Conservation (phyloP, 2,797 vertebrate genomes). For the Syngnathus rostellatus region DNA sequence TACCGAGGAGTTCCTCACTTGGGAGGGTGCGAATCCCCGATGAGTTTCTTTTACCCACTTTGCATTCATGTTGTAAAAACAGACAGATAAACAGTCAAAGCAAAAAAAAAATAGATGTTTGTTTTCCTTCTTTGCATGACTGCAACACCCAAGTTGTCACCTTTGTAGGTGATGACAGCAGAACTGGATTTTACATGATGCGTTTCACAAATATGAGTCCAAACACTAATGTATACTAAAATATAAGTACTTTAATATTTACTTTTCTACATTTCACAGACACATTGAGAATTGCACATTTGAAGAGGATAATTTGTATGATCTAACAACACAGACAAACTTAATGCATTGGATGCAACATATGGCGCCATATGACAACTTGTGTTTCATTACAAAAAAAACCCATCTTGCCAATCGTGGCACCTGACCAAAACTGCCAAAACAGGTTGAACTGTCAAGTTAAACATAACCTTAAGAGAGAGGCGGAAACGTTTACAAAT, state of each 20-base stretch:
- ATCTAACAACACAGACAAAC: background rate
- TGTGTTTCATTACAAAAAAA: background rate
- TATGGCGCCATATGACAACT: background rate
- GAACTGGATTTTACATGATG: background rate
- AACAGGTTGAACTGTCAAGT: background rate
- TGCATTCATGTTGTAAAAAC: background rate
- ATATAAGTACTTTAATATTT: conserved; percentile 72
- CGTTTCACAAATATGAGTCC: background rate
- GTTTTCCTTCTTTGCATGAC: conserved; percentile 17
- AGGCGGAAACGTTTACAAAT: background rate
- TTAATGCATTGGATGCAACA: background rate
- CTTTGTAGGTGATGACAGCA: conserved; percentile 27
- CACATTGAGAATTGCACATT: conserved; percentile 31
- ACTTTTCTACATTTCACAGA: conserved; percentile 48
- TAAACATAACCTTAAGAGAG: background rate
- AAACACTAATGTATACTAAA: conserved; percentile 53
- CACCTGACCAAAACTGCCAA: background rate
- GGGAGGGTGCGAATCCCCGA: conserved; percentile 40
- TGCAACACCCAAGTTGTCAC: conserved; percentile 7
- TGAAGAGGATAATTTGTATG: background rate
- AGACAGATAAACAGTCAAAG: background rate
- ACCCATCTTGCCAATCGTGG: background rate
- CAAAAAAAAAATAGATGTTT: background rate
- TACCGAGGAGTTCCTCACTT: conserved; percentile 32
- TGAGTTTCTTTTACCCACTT: conserved; percentile 19